Base-by-base conservation (phyloP, 2,888 invertebrate genomes). In the Epistrophe eligans region DNA sequence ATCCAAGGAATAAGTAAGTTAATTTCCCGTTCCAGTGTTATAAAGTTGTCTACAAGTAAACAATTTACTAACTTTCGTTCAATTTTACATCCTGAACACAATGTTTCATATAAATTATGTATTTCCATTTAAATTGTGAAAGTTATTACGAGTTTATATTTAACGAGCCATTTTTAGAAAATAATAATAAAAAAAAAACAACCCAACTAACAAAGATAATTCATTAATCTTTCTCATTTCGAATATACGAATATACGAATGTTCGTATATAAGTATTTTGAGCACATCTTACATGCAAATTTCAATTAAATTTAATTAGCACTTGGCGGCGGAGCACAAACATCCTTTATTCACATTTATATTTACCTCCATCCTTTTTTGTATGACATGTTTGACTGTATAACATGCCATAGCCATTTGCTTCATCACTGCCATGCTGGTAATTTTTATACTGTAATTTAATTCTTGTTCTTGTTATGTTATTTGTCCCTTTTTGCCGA, bases 261-360 rank as follows among this genome's bases (percentile, higher is more conserved):
- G 11, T 19, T 10, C n/a, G 40, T 45, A 19, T 24, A 24, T 24
- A 24, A n/a, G n/a, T n/a, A n/a, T n/a, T 45, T 45, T 48, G 9
- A 19, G 19, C 7, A 35, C n/a, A 13, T 57, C 19, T 64, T 28
- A 32, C 60, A 45, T 76, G 17, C 57, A 58, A 43, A 77, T 81
- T 82, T 79, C 82, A 85, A 82, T 87, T 87, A 83, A 87, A 87
- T 87, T 87, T 87, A 83, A 87, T 87, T 79, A 87, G 72, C 76
- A 76, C 79, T 87, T 83, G 83, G 87, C 11, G 87, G 76, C 48
- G 40, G 50, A 19, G 43, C 9, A 52, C n/a, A 72, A 82, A 55
- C 58, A 70, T 83, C 74, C 79, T 45, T 76, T 74, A 83, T 87
- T 50, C 50, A 66, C 79, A 79, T 87, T 87, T 85, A 77, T 81